Evolutionary conservation across 2,888 invertebrate genomes (phyloP), one percentile per base, ranked within the genome.

Genomic region (Sphecodes monilicornis): DNA sequence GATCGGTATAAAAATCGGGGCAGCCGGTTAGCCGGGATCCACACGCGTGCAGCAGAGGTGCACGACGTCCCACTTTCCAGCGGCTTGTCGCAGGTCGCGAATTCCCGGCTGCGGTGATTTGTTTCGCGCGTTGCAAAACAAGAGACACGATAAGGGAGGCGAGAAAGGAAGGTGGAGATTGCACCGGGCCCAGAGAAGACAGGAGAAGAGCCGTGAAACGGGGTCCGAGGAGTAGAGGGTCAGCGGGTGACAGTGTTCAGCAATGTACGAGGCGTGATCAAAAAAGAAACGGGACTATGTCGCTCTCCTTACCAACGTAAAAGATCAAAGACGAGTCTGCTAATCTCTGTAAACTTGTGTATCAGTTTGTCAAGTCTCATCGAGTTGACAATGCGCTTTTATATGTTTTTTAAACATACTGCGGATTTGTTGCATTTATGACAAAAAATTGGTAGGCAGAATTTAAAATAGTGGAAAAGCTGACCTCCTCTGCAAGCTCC

Each of bases 61-160:
- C 75, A 3, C 39, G 36, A n/a, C 86, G 89, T 87, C 87, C 89
- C 79, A 89, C 89, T 89, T 87, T 89, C 82, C 22, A 78, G 84
- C 64, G 22, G 83, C 84, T 89, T 89, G 89, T 89, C 89, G 89
- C 89, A 89, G 89, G 89, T 89, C 89, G 89, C 89, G 89, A 89
- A 89, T 89, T 89, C 84, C 71, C 74, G 84, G 54, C 86, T 73
- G 83, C 79, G 80, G 81, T 86, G 84, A 89, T 89, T 86, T 81
- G 89, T 87, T 89, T 89, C 79, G 76, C 86, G 80, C 84, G 84
- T 75, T 80, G 87, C 86, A 78, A 86, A 86, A 86, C 83, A 73
- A 80, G 76, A 70, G 79, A 57, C 69, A 80, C 82, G 86, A 82
- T 79, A 73, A 76, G 82, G 82, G 82, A 50, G 46, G 73, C 70